Evolutionary conservation across 2,888 invertebrate genomes (phyloP), one percentile per base, ranked within the genome.

Genomic region (Dasysyrphus tricinctus): DNA sequence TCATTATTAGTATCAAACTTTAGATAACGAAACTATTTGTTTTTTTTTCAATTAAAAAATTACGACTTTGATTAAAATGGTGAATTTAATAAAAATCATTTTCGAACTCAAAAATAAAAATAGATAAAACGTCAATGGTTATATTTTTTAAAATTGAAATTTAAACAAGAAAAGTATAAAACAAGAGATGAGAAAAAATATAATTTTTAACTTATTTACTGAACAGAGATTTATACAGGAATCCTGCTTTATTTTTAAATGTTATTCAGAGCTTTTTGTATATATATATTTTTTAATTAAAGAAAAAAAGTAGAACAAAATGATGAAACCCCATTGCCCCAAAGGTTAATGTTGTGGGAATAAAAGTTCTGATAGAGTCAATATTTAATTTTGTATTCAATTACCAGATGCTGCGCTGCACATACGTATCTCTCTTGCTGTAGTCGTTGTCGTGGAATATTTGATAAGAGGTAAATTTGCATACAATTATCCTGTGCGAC

Each of bases 311-410:
- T 2, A 9, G 12, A 34, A 32, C 14, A 51, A 44, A 24, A 44
- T 37, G 3, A 63, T 16, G 19, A 16, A 63, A 56, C 39, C 19
- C 74, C 19, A 44, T 54, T 42, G 9, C 16, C 19, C n/a, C 42
- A 24, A 39, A 16, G 54, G 51, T 73, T 67, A 57, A 42, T 70
- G 54, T 34, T 56, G 19, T 49, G 56, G 19, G 63, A 37, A 49
- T 63, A 70, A 65, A 37, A 54, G 29, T 39, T 56, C 19, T 54
- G 47, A 24, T 44, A 67, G 11, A 70, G 63, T 70, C 70, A 79
- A 80, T 75, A 75, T 80, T 83, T 80, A 75, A 70, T 70, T 29
- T 70, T 29, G 37, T 44, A 80, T 84, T 72, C 63, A 84, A 75
- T 80, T 84, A 72, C 70, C 80, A 75, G 49, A n/a, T 70, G 37